phyloP scores from a whole-genome alignment of 2,797 vertebrate genomes.

The Nannoperca obscura region DNA sequence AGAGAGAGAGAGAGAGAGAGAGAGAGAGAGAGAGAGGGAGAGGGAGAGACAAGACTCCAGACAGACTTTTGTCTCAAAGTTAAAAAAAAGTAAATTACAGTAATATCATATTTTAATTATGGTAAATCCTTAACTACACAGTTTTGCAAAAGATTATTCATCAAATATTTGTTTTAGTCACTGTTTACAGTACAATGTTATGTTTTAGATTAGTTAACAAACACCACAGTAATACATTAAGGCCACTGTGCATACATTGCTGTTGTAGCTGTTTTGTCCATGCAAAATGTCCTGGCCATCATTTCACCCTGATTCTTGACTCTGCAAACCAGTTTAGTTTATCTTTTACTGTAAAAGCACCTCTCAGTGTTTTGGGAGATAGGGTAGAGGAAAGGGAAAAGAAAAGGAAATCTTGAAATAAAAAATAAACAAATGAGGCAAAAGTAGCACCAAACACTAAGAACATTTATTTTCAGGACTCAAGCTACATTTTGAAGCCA shows the following conservation, averaged over 20 bases:
- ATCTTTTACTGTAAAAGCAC: not conserved
- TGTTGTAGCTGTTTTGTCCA: not conserved
- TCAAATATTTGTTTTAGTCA: not conserved
- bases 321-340: not conserved
- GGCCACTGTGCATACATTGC: not conserved
- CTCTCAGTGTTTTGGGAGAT: not conserved
- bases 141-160: not conserved
- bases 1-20: too few species aligned
- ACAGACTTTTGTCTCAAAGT: not conserved
- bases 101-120: constrained; percentile 9
- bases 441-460: not conserved
- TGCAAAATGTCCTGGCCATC: not conserved
- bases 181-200: not conserved
- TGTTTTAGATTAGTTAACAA: not conserved
- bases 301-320: not conserved
- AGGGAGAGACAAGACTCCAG: not conserved
- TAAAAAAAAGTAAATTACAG: not conserved
- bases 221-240: not conserved
- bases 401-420: not conserved
- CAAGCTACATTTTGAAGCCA: not conserved
- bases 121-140: not conserved
- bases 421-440: too few species aligned
- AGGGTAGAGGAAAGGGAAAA: not conserved
- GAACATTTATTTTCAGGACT: constrained; percentile 12
- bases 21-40: too few species aligned